Evolutionary conservation across 2,888 invertebrate species (phyloP).

Genomic region (Cyclophora albipunctata): DNA sequence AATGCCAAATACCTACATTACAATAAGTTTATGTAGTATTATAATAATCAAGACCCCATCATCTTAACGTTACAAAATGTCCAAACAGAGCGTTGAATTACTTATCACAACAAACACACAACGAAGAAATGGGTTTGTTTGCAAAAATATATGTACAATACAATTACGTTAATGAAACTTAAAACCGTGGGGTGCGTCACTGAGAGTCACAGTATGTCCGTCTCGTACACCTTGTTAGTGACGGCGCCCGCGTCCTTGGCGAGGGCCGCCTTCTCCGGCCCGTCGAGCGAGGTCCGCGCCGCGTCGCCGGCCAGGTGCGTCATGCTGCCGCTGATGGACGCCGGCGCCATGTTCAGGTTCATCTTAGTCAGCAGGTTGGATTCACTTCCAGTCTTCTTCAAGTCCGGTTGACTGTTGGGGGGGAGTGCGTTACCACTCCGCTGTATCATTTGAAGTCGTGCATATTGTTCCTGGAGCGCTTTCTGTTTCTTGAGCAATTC

Average conservation of each 20-base stretch:
- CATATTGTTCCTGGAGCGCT: conserved; percentile 93
- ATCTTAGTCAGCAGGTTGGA: conserved; percentile 89
- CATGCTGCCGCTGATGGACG: conserved; percentile 58
- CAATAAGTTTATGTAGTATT: too few species aligned
- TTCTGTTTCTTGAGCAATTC: conserved; percentile 91
- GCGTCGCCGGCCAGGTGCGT: conserved; percentile 46
- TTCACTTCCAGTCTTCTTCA: conserved; percentile 92
- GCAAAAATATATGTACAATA: too few species aligned
- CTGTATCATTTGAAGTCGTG: conserved; percentile 90
- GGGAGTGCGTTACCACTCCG: conserved; percentile 81
- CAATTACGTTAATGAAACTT: too few species aligned
- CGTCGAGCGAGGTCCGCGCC: neutral
- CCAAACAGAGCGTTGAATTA: too few species aligned
- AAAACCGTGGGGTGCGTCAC: too few species aligned
- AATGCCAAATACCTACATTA: too few species aligned
- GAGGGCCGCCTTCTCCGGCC: conserved; percentile 21
- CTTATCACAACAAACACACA: too few species aligned
- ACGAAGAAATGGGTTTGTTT: too few species aligned
- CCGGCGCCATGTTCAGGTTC: conserved; percentile 80
- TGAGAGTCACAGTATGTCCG: conserved; percentile 90
- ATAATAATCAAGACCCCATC: too few species aligned
- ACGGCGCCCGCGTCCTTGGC: conserved; percentile 61
- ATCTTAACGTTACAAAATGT: too few species aligned
- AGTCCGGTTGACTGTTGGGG: conserved; percentile 77
- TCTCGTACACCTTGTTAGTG: conserved; percentile 91